A percentile compares a stretch with the other conserved stretches of the same genome.
These are phyloP conservation scores for Lethenteron camtschaticum DNA, from an alignment of 2,113 vertebrate species.

Conservation along the genomic window DNA sequence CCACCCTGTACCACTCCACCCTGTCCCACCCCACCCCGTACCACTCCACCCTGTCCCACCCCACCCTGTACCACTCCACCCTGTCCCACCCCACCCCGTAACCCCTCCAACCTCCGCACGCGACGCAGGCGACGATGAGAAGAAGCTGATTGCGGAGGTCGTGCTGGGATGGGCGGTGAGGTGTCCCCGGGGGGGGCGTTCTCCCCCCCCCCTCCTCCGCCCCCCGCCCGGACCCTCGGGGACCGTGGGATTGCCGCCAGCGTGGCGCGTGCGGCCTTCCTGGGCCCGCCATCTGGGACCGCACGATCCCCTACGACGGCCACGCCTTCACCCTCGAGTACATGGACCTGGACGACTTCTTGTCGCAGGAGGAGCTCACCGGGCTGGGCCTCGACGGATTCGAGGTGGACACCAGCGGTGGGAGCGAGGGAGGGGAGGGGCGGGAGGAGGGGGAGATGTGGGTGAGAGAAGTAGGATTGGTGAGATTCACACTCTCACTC, in stretches of 20 bases:
- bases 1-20: too few relatives aligned
- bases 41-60: too few relatives aligned
- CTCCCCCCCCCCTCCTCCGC: too few relatives aligned
- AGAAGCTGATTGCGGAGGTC: too few relatives aligned
- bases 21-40: too few relatives aligned
- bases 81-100: too few relatives aligned
- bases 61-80: too few relatives aligned
- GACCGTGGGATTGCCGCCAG: constrained; percentile 19
- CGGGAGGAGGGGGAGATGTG: constrained; percentile 7
- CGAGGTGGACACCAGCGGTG: constrained; percentile 11
- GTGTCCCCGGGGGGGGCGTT: too few relatives aligned
- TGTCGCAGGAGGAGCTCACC: constrained; percentile 35
- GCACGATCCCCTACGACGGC: constrained; percentile 85
- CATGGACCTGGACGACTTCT: constrained; percentile 97
- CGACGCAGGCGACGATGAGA: too few relatives aligned
- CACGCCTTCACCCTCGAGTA: constrained; percentile 95
- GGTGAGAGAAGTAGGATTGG: constrained; percentile 4
- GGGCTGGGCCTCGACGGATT: constrained; percentile 13
- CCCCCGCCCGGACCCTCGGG: too few relatives aligned
- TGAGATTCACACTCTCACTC: constrained; percentile 11
- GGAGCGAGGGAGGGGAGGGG: constrained; percentile 16
- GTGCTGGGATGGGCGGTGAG: too few relatives aligned
- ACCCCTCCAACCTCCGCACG: too few relatives aligned
- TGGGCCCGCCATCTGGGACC: constrained; percentile 90
- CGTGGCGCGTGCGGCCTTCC: constrained; percentile 58